Base-by-base conservation (phyloP, 2,113 vertebrate species). In the Oreochromis niloticus region DNA sequence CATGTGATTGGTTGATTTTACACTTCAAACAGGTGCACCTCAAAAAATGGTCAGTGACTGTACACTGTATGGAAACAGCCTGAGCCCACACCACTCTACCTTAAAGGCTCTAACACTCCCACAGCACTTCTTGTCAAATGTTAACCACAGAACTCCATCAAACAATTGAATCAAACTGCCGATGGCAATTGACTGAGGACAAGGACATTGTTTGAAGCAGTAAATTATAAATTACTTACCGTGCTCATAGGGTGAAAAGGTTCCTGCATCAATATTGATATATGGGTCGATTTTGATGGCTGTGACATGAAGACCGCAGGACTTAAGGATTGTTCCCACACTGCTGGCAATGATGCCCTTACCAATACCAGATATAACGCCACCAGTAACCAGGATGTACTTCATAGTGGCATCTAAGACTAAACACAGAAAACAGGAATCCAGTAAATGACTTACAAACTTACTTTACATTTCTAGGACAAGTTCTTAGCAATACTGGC, bases 321-420 rank as follows among this genome's bases (percentile, higher is more conserved):
- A 98, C 87, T 99, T 99, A 50, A 99, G 97, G 85, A 99, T 98
- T 2, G 98, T 99, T 68, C 98, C 98, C 87, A 99, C 96, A 41
- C 98, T 99, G 95, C 98, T 99, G 88, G 98, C 98, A 16, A 99
- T 98, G 93, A 99, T 98, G 6, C 98, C 98, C 90, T 99, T 99
- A 19, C 98, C 98, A 82, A 99, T 99, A 46, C 98, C 98, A 54
- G 98, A 99, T 95, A 99, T 99, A 56, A 98, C 98, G 1, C 98
- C 98, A 2, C 98, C 98, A 17, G 98, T 99, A 16, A 99, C 98
- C 85, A 99, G 96, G 91, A 99, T 99, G 96, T 99, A 99, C 97
- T 99, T 99, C 98, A 99, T 99, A 17, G 22, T 82, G 61, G 61
- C 56, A 85, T 8, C 43, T 27, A 89, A n/a, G 6, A 36, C 87